phyloP scores from a whole-genome alignment of 2,113 vertebrate species.

The Rynchops niger region DNA sequence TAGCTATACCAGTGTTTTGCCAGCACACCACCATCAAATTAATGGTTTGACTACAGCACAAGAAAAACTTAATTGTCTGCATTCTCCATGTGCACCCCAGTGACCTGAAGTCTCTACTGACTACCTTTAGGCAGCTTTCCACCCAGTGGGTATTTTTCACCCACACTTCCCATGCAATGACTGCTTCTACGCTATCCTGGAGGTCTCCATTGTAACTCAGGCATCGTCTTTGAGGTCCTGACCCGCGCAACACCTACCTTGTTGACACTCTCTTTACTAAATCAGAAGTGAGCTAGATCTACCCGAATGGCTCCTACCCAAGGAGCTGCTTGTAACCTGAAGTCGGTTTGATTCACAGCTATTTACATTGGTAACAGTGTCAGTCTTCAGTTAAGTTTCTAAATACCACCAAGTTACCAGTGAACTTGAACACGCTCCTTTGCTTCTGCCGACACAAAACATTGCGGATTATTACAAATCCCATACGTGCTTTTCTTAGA shows the following conservation, averaged over 20 bases:
- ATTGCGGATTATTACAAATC: neutral
- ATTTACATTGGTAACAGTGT: fast-evolving
- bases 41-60: neutral
- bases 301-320: neutral
- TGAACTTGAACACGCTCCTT: neutral
- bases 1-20: neutral
- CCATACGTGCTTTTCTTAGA: fast-evolving
- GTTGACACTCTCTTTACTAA: neutral
- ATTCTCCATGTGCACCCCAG: neutral
- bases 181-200: neutral
- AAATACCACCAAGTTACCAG: neutral
- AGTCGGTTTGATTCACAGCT: neutral
- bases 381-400: neutral
- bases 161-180: neutral
- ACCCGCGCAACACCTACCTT: neutral
- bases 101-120: neutral
- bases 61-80: neutral
- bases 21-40: neutral
- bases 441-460: neutral
- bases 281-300: fast-evolving
- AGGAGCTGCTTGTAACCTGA: neutral
- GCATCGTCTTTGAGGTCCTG: neutral
- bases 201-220: neutral
- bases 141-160: neutral
- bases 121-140: neutral